Evolutionary conservation across 1,140 invertebrate genomes (phyloP).

Genomic region (Pseudomyrmex cubaensis): DNA sequence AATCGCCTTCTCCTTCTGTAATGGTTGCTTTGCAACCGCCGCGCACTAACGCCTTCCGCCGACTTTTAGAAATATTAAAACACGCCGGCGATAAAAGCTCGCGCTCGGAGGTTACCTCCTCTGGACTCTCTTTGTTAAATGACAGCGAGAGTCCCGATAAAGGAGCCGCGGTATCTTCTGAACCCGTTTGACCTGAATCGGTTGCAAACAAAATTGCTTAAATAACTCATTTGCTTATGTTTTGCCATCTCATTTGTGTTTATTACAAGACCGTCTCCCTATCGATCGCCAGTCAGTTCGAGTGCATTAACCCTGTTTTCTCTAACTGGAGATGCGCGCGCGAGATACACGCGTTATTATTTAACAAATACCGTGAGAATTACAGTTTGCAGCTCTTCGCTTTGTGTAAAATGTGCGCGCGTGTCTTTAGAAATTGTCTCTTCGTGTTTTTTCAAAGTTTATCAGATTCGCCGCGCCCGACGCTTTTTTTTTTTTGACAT

Average conservation of each 20-base stretch:
- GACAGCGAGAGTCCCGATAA: slow-evolving; percentile 14
- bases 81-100: not conserved
- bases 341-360: too few species aligned
- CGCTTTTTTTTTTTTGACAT: not conserved
- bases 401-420: not conserved
- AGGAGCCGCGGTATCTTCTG: not conserved
- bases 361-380: too few species aligned
- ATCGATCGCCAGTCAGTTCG: too few species aligned
- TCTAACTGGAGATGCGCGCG: too few species aligned
- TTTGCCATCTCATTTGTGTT: slow-evolving; percentile 35
- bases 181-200: slow-evolving; percentile 1
- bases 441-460: not conserved
- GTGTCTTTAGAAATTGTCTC: not conserved
- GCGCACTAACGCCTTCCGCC: not conserved
- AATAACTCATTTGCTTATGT: slow-evolving; percentile 34
- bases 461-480: slow-evolving; percentile 10
- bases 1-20: slow-evolving; percentile 20
- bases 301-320: too few species aligned
- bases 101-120: not conserved
- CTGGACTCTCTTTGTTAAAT: not conserved
- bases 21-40: not conserved
- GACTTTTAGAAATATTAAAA: slow-evolving; percentile 51
- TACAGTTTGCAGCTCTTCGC: too few species aligned
- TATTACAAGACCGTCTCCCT: not conserved
- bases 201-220: slow-evolving; percentile 7